Conservation (phyloP, 2,113 vertebrate species). For the Riparia riparia region DNA sequence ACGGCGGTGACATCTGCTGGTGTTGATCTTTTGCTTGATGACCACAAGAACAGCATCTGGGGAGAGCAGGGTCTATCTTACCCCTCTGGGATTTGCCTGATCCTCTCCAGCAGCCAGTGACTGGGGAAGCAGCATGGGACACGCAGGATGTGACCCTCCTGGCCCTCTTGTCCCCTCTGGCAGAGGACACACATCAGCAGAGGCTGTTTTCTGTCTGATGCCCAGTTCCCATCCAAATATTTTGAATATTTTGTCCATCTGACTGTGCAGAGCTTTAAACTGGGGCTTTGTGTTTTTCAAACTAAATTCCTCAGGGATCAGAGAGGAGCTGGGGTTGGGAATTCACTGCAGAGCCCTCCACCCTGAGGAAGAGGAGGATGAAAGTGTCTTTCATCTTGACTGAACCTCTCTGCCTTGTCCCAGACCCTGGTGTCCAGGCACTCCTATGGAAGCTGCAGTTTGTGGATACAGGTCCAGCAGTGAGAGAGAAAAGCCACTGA, state of each 20-base stretch:
- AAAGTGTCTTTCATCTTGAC: not conserved
- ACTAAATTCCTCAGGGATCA: not conserved
- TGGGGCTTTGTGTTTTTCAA: not conserved
- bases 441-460: not conserved
- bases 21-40: not conserved
- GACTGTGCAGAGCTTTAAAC: not conserved
- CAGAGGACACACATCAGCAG: not conserved
- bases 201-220: not conserved
- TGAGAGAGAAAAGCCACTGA: not conserved
- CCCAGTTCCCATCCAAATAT: not conserved
- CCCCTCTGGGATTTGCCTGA: not conserved
- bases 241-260: not conserved
- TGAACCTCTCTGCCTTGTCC: not conserved
- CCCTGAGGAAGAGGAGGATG: not conserved
- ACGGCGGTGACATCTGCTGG: not conserved
- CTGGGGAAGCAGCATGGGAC: fast-evolving
- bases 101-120: not conserved
- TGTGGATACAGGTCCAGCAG: not conserved
- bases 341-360: not conserved
- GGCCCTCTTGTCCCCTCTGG: not conserved
- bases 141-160: not conserved
- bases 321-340: not conserved
- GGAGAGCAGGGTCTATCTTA: not conserved
- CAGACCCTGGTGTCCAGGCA: not conserved
- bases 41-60: not conserved